Conservation (phyloP, 2,888 invertebrate genomes). For the Dromius quadrimaculatus region DNA sequence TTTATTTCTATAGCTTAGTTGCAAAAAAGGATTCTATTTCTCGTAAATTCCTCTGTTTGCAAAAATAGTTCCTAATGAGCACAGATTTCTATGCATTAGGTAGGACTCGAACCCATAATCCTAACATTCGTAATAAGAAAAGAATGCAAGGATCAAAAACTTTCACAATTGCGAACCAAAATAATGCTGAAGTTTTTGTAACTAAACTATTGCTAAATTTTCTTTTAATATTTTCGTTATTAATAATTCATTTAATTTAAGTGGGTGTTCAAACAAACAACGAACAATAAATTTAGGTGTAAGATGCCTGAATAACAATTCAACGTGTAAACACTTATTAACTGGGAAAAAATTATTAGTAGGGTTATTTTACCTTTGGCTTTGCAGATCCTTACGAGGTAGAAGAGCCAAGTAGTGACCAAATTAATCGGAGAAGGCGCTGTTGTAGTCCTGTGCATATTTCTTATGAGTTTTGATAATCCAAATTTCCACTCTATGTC, state of each 20-base stretch:
- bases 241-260: slow-evolving; percentile 15
- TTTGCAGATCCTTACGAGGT: slow-evolving; percentile 83
- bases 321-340: slow-evolving; percentile 32
- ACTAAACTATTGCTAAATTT: too few relatives aligned
- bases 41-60: too few relatives aligned
- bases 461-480: slow-evolving; percentile 95
- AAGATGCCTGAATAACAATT: not conserved
- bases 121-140: too few relatives aligned
- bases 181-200: too few relatives aligned
- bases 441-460: slow-evolving; percentile 98
- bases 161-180: too few relatives aligned
- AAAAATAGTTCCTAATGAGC: too few relatives aligned
- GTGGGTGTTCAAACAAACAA: slow-evolving; percentile 32
- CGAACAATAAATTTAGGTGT: slow-evolving; percentile 36
- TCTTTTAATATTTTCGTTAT: slow-evolving; percentile 10
- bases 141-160: too few relatives aligned
- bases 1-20: too few relatives aligned
- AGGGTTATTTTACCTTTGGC: slow-evolving; percentile 64
- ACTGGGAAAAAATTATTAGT: slow-evolving; percentile 1
- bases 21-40: too few relatives aligned
- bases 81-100: too few relatives aligned
- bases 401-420: slow-evolving; percentile 93
- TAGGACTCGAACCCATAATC: too few relatives aligned
- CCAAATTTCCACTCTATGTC: slow-evolving; percentile 99
- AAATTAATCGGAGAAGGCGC: slow-evolving; percentile 98